Base-by-base conservation (phyloP, 2,113 vertebrate genomes). In the Ancistrus triradiatus region DNA sequence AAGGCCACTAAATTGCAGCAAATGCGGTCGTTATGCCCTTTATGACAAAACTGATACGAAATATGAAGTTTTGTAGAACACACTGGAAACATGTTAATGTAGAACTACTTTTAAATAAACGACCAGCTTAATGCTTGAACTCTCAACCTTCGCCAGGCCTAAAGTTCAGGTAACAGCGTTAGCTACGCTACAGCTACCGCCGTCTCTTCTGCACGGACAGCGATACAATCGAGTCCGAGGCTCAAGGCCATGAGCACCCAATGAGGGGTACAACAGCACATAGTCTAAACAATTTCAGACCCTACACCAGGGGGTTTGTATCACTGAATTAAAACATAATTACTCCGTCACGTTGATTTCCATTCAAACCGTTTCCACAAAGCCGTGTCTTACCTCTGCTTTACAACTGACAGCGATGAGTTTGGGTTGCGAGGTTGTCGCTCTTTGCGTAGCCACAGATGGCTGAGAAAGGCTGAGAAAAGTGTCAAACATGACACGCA, bases 351-450 rank as follows among this genome's bases (percentile, higher is more conserved):
- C 33, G 59, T 59, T 67, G 70, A 57, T 71, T 61, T 44, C 57
- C 17, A 56, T 47, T 48, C 31, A 59, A 55, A 60, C 59, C 69
- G 63, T 75, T 64, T 76, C 68, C 68, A 62, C 63, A 74, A 77
- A 71, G 68, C 73, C 27, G 27, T 85, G 85, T 84, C 88, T 89
- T 90, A 90, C 88, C 88, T 89, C 82, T 75, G 77, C 80, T 87
- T 81, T 80, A 74, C n/a, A 65, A 87, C 70, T 87, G 85, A 90
- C 87, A 90, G 85, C 81, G 82, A 81, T 81, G 70, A 84, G 78
- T 87, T 88, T 86, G 81, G 85, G 77, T n/a, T 84, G 77, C 86
- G 82, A 85, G n/a, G 77, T 80, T 82, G 73, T 62, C 72, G 73
- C 79, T 74, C 79, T 70, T 68, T 77, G 74, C 78, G 80, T 83